phyloP scores from a whole-genome alignment of 2,888 invertebrate species.

The Rhaphigaster nebulosa region DNA sequence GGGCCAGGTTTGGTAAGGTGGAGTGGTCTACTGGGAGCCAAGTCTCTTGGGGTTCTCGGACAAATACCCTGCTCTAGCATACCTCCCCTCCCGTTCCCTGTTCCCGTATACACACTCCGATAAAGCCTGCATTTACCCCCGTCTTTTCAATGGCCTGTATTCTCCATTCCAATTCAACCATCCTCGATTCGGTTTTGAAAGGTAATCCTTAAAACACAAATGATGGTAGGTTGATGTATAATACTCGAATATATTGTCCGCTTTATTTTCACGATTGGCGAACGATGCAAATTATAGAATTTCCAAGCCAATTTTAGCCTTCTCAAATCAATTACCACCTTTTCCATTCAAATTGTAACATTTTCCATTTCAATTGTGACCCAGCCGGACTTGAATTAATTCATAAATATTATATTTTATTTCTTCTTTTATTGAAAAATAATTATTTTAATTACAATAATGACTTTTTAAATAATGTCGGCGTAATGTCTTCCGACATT shows the following conservation, averaged over 20 bases:
- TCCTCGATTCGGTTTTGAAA: neutral
- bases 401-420: too few species aligned
- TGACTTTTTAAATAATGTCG: too few species aligned
- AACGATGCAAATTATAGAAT: too few species aligned
- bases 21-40: neutral
- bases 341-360: too few species aligned
- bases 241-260: neutral
- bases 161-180: neutral
- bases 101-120: neutral
- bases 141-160: neutral
- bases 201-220: neutral
- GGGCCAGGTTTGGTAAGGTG: slow-evolving; percentile 41
- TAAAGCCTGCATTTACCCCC: slow-evolving; percentile 3
- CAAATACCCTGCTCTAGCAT: slow-evolving; percentile 3
- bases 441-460: too few species aligned
- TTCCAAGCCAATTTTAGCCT: too few species aligned
- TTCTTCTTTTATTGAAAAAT: too few species aligned
- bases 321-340: too few species aligned
- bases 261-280: too few species aligned
- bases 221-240: neutral
- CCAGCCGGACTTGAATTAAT: too few species aligned
- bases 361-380: too few species aligned
- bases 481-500: too few species aligned
- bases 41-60: neutral
- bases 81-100: neutral